Base-by-base conservation (phyloP, 2,888 invertebrate species). In the Sinhomidia bicolor region DNA sequence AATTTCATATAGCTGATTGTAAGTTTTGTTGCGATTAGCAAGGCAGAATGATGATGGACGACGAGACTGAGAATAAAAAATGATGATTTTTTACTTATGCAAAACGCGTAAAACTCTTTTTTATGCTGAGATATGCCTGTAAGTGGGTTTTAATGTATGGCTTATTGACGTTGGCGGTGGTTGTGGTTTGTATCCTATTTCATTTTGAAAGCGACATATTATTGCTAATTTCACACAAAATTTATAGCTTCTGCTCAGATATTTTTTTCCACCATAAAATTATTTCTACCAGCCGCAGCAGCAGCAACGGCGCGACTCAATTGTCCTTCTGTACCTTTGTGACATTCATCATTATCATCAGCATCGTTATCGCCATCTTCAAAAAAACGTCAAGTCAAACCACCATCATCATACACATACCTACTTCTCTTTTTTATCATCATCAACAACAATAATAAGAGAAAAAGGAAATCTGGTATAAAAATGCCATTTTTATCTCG, bases 271-370 rank as follows among this genome's bases (percentile, higher is more conserved):
- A 20, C 44, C 14, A 3, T 36, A 20, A 36, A 20, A 62, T 26
- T 41, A 74, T 74, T 71, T 44, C 74, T 36, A 51, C 32, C 12
- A 26, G 14, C 7, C 4, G 36, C 36, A 36, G 7, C 36, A 36
- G 7, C 36, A 36, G 20, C 57, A 57, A 2, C 74, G 20, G 76
- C 76, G 51, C 41, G 74, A 57, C 71, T 76, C 84, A 44, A 85
- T 85, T 85, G 84, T 76, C 83, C 83, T 57, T 57, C 29, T 51
- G 54, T 51, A 68, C 68, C 29, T 83, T 68, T 82, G 23, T 74
- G 83, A 83, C 83, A 83, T 83, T 83, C 74, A 83, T 83, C 74
- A 83, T n/a, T 44, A 80, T n/a, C 47, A 80, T 54, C 54, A 36
- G 17, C 29, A 41, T 44, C 74, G 23, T 44, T 44, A 71, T 74